Base-by-base conservation (phyloP, 2,888 invertebrate genomes). In the Drosophila nigricruria region DNA sequence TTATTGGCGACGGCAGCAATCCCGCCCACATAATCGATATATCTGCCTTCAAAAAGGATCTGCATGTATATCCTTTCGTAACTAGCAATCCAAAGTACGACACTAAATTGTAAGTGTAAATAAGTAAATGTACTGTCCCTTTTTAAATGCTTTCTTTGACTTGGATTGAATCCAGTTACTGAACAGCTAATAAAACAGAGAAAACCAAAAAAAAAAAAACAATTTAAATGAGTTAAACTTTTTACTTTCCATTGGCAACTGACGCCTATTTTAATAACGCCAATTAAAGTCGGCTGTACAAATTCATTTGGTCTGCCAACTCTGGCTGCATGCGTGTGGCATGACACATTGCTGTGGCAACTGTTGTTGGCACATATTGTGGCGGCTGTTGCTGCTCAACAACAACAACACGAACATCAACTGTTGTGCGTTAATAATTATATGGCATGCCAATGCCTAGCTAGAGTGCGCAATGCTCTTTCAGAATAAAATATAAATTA, bases 351-450 rank as follows among this genome's bases (percentile, higher is more conserved):
- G 69, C 80, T 56, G 72, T 23, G 67, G 84, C 73, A 84, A 82
- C 82, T 87, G 88, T 87, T 83, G 82, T 76, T 83, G 88, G 56
- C 88, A 75, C 73, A 81, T 73, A 81, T 78, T 84, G 82, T 56
- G 72, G 67, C 82, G 56, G 77, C 61, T 70, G 69, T 70, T 72
- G 56, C 50, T 42, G 40, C 58, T 56, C 12, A 42, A 2, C 61
- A 38, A 8, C 61, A 52, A 52, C 40, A 45, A 50, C 40, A 20
- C 10, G 10, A 40, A 40, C 38, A 38, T 38, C 38, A 16, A 8
- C 36, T n/a, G 38, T 10, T 18, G 1, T 10, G 10, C 40, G 18
- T 23, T 49, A 71, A 53, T 59, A 67, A 68, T 72, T 61, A 47
- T 65, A 40, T 16, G 18, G n/a, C 8, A 14, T 34, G 34, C 1